These are phyloP conservation scores for Eupithecia centaureata DNA, from an alignment of 2,888 invertebrate species.

Conservation along the genomic window DNA sequence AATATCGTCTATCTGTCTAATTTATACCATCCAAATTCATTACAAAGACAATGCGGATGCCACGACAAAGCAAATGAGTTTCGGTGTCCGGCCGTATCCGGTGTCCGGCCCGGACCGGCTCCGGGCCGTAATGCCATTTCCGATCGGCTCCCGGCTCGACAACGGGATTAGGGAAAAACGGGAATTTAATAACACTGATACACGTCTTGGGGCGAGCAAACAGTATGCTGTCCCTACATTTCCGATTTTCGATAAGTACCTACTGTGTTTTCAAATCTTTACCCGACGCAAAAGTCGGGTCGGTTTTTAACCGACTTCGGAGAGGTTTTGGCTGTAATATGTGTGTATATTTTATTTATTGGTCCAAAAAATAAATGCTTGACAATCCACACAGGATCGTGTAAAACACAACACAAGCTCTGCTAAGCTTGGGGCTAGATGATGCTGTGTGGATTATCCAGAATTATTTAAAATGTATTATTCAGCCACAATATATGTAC, in stretches of 20 bases:
- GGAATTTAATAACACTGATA: constrained; percentile 49
- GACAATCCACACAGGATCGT: no score
- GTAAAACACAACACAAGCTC: no score
- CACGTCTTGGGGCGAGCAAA: constrained; percentile 63
- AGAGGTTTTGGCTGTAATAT: not conserved
- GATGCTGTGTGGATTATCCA: no score
- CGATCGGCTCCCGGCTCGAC: constrained; percentile 70
- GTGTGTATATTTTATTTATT: no score
- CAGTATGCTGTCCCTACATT: constrained; percentile 34
- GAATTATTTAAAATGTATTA: no score
- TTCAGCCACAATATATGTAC: no score
- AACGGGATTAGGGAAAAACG: constrained; percentile 75
- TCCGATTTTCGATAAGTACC: constrained; percentile 6
- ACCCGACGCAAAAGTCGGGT: not conserved
- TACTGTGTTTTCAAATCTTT: constrained; percentile 1
- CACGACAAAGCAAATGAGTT: not conserved
- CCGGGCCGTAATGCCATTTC: constrained; percentile 71
- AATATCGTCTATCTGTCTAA: not conserved
- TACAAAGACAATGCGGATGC: constrained; percentile 1
- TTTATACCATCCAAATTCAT: not conserved
- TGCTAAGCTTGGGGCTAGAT: no score
- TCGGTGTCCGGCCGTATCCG: constrained; percentile 62
- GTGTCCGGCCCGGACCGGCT: constrained; percentile 68
- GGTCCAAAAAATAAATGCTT: no score
- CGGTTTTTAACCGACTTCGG: not conserved